Evolutionary conservation across 2,888 invertebrate genomes (phyloP).

Genomic region (Agrochola macilenta): DNA sequence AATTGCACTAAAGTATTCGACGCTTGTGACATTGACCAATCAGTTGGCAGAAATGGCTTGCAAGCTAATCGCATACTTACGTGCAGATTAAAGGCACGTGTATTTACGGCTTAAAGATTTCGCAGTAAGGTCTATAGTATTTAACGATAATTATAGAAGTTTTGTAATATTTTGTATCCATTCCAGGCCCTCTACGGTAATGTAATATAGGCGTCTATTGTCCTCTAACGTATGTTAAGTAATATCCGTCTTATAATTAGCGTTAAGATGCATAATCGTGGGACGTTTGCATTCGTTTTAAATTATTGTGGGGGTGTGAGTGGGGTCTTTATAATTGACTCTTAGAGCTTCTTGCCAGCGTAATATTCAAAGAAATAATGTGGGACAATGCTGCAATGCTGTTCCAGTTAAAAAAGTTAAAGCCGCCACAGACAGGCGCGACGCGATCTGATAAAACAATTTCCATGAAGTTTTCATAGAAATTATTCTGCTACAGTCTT

Average conservation of each 20-base stretch:
- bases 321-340: conserved; percentile 18
- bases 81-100: conserved; percentile 11
- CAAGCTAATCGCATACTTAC: not conserved
- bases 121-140: conserved; percentile 65
- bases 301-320: conserved; percentile 32
- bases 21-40: not conserved
- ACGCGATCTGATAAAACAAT: too few species aligned
- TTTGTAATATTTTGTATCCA: conserved; percentile 90
- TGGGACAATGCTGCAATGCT: not conserved
- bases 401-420: not conserved
- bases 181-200: conserved; percentile 84
- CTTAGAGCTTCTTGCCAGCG: not conserved
- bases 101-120: conserved; percentile 38
- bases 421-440: too few species aligned
- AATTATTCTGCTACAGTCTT: too few species aligned
- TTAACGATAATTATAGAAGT: conserved; percentile 71
- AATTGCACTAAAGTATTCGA: not conserved
- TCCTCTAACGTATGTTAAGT: conserved; percentile 82
- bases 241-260: conserved; percentile 88
- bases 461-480: too few species aligned
- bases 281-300: conserved; percentile 51
- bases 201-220: conserved; percentile 88
- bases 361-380: too few species aligned
- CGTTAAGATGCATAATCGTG: conserved; percentile 78
- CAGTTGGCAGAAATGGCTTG: not conserved